A percentile compares a stretch with the other conserved stretches of the same genome.
Evolutionary conservation across 2,888 invertebrate species (phyloP).

Genomic region (Tetranychus piercei): DNA sequence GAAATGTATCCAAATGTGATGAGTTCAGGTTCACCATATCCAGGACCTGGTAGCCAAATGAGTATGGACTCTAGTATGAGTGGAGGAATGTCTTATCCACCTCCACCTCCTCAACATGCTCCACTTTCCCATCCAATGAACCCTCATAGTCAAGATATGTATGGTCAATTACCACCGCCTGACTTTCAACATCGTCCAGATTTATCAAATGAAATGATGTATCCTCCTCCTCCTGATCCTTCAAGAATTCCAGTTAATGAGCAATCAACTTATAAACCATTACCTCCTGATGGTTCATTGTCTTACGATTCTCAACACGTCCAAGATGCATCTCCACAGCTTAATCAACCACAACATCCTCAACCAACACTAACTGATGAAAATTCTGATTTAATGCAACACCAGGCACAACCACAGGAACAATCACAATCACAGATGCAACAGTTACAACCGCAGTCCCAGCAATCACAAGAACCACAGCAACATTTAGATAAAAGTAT

Average conservation of each 20-base stretch:
- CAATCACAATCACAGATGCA: constrained; percentile 21
- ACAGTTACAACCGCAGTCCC: constrained; percentile 27
- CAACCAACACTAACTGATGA: constrained; percentile 17
- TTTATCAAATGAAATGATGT: constrained; percentile 2
- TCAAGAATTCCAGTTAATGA: constrained; percentile 1
- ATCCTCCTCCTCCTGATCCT: not conserved
- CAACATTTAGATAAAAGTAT: constrained; percentile 33
- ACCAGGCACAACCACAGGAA: constrained; percentile 11
- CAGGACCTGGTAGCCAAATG: not conserved
- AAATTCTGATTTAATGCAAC: not conserved
- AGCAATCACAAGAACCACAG: constrained; percentile 25
- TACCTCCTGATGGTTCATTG: not conserved
- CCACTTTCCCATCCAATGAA: not conserved
- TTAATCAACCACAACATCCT: constrained; percentile 23
- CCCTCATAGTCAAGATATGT: not conserved
- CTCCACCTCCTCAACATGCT: constrained; percentile 2
- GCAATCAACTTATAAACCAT: not conserved
- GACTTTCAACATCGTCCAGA: not conserved
- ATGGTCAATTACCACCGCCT: constrained; percentile 6
- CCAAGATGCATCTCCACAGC: not conserved
- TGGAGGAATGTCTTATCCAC: not conserved
- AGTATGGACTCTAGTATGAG: not conserved
- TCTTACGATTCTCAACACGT: not conserved
- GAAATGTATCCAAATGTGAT: constrained; percentile 11
- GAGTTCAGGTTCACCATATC: not conserved